Conservation (phyloP, 2,888 invertebrate genomes). For the Phlogophora meticulosa region DNA sequence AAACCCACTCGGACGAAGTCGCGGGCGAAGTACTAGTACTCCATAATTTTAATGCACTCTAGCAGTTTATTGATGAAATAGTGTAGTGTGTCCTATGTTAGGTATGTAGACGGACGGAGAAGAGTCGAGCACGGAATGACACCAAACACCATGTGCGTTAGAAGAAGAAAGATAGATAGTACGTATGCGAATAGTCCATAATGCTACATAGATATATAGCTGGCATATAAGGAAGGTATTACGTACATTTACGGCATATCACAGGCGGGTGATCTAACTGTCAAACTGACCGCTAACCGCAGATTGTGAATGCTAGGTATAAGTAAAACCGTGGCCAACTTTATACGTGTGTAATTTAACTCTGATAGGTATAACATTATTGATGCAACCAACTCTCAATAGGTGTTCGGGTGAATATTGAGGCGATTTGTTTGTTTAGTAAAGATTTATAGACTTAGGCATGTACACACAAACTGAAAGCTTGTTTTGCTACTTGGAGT, state of each 20-base stretch:
- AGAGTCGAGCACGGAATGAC: too few species aligned
- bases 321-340: conserved; percentile 52
- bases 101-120: too few species aligned
- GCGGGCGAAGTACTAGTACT: too few species aligned
- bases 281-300: conserved; percentile 68
- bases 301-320: conserved; percentile 52
- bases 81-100: too few species aligned
- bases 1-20: too few species aligned
- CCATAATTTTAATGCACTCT: too few species aligned
- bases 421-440: not conserved
- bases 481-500: not conserved
- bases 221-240: conserved; percentile 73
- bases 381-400: conserved; percentile 1
- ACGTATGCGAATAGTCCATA: not conserved
- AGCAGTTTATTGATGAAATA: too few species aligned
- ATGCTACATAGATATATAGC: conserved; percentile 10
- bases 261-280: conserved; percentile 69
- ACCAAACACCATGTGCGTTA: not conserved
- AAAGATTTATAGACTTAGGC: not conserved
- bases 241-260: conserved; percentile 68
- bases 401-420: not conserved
- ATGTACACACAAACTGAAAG: conserved; percentile 2
- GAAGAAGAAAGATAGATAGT: conserved; percentile 6
- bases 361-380: conserved; percentile 23
- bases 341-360: conserved; percentile 56